Percentiles rank a stretch among this genome's conserved stretches.
Conservation (phyloP, 2,113 vertebrate genomes). For the human (Homo sapiens) region DNA sequence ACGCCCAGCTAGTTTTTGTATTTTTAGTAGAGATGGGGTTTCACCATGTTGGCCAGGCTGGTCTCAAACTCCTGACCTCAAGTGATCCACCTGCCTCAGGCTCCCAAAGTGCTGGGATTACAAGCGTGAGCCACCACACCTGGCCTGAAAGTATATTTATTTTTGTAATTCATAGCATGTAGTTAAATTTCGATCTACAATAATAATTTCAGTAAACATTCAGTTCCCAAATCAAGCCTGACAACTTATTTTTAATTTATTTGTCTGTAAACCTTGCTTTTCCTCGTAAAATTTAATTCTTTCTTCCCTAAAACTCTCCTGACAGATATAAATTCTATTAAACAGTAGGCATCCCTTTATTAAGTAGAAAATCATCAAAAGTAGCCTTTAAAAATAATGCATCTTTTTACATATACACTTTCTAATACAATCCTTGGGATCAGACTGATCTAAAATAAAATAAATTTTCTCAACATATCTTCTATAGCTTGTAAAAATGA, state of each 20-base stretch:
- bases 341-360: slow-evolving; percentile 25
- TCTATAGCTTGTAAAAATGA: neutral
- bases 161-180: neutral
- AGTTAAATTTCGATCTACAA: slow-evolving; percentile 19
- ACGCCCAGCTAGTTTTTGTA: too few relatives aligned
- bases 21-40: too few relatives aligned
- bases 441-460: slow-evolving; percentile 14
- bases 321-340: neutral
- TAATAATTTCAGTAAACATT: neutral
- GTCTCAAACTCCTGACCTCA: too few relatives aligned
- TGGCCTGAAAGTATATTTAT: neutral
- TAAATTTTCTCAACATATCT: neutral
- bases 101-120: too few relatives aligned
- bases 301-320: too few relatives aligned
- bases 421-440: slow-evolving; percentile 2
- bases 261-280: slow-evolving; percentile 30
- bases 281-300: slow-evolving; percentile 48
- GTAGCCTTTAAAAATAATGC: slow-evolving; percentile 10
- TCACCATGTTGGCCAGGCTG: too few relatives aligned
- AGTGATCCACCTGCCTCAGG: too few relatives aligned
- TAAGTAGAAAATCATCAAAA: slow-evolving; percentile 43
- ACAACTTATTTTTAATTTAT: slow-evolving; percentile 49
- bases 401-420: neutral
- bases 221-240: neutral
- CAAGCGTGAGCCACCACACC: too few relatives aligned